Evolutionary conservation across 2,113 vertebrate genomes (phyloP), one percentile per base, ranked within the genome.

Genomic region (Urocynchramus pylzowi): DNA sequence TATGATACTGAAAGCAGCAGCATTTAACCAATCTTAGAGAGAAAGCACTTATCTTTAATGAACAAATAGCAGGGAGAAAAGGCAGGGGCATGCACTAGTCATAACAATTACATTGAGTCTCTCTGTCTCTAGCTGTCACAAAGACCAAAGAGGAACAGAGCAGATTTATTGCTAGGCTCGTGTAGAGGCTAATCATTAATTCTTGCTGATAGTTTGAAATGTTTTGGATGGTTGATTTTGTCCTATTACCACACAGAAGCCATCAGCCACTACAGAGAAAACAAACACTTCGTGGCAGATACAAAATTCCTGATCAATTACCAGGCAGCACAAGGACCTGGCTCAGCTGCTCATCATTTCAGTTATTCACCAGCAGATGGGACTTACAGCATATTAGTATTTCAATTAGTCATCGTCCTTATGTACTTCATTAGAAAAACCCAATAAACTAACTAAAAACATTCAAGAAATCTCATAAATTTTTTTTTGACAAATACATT

Each of bases 271-370:
- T 95, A 71, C 37, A 73, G 33, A 92, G 78, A 84, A 93, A 84
- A 89, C 82, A 88, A 96, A 97, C 89, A 88, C 82, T 94, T 56
- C 0, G 21, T 97, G 93, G 85, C 84, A 95, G 95, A 94, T 95
- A 90, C 9, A 85, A 84, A 95, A 93, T 94, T 93, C 76, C 83
- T 49, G 33, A 97, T 96, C 96, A 96, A 86, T 96, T 94, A 97
- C 88, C 59, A 95, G 93, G 95, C 59, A 80, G 44, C 52, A 84
- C 92, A 69, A 16, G 19, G 89, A 89, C 42, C 33, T 69, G 94
- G 81, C 93, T 97, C 94, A 97, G 79, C 41, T 31, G 87, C 75
- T 97, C 96, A 79, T 94, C 74, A 96, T 95, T 96, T 92, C 75
- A 94, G 71, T 81, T 95, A 80, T 96, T 96, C 83, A 52, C 79